A percentile compares a stretch with the other conserved stretches of the same genome.
These are phyloP conservation scores for Myripristis jacobus DNA, from an alignment of 2,797 vertebrate species.

Conservation along the genomic window DNA sequence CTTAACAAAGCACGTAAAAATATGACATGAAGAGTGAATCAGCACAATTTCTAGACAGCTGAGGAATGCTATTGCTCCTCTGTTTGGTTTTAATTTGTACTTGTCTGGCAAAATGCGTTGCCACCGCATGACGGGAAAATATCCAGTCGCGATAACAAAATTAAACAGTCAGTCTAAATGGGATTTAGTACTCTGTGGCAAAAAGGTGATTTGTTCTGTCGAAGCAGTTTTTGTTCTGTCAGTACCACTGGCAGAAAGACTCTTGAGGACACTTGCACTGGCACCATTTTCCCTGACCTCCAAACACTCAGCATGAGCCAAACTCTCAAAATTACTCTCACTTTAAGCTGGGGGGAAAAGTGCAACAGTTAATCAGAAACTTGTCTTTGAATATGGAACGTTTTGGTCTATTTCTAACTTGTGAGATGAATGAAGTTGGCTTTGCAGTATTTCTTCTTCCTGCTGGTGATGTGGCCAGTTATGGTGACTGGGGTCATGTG, in stretches of 20 bases:
- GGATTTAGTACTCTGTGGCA: slow-evolving; percentile 3
- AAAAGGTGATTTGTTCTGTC: slow-evolving; percentile 31
- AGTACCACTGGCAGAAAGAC: slow-evolving; percentile 1
- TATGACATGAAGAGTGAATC: background rate
- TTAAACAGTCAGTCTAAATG: slow-evolving; percentile 12
- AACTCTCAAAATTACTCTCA: slow-evolving; percentile 20
- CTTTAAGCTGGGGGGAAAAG: slow-evolving; percentile 21
- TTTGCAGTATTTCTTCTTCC: slow-evolving; percentile 15
- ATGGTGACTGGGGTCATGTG: slow-evolving; percentile 22
- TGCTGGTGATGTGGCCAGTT: slow-evolving; percentile 8
- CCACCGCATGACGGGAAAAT: background rate
- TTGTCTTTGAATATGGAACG: background rate
- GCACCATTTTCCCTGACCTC: slow-evolving; percentile 33
- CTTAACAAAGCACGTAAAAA: background rate
- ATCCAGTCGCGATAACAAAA: slow-evolving; percentile 5
- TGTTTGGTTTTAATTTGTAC: slow-evolving; percentile 34
- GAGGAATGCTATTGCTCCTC: background rate
- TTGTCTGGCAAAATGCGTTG: slow-evolving; percentile 3
- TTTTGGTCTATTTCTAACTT: slow-evolving; percentile 16
- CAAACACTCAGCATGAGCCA: slow-evolving; percentile 21
- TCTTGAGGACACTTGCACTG: slow-evolving; percentile 16
- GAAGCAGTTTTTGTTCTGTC: slow-evolving; percentile 28
- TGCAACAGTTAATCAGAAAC: slow-evolving; percentile 3
- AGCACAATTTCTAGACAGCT: background rate
- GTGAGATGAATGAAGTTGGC: slow-evolving; percentile 14